phyloP scores from a whole-genome alignment of 2,888 invertebrate species.

The Mamestra brassicae region DNA sequence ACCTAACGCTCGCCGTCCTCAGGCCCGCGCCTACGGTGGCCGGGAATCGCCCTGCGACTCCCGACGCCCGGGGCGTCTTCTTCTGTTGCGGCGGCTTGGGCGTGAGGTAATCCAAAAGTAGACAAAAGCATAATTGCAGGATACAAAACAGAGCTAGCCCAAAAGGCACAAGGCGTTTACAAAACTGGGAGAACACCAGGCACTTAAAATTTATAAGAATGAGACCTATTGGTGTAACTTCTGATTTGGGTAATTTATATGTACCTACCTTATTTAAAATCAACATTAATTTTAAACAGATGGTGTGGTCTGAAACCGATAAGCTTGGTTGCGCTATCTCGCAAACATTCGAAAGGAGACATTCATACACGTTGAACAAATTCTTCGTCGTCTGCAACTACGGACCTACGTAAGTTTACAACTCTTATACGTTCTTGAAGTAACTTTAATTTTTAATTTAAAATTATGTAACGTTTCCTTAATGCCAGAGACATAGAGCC shows the following conservation, averaged over 20 bases:
- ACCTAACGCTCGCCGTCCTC: too few relatives aligned
- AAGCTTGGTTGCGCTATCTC: constrained; percentile 82
- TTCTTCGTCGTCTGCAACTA: constrained; percentile 84
- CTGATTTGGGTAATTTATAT: too few relatives aligned
- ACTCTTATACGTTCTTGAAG: neutral
- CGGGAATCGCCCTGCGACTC: too few relatives aligned
- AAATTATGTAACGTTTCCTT: neutral
- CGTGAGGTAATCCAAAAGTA: too few relatives aligned
- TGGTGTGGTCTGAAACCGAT: constrained; percentile 81
- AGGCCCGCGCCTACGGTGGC: too few relatives aligned
- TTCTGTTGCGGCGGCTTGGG: too few relatives aligned
- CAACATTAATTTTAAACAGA: constrained; percentile 68
- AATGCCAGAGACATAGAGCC: neutral
- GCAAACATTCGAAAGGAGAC: constrained; percentile 53
- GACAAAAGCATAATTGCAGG: too few relatives aligned
- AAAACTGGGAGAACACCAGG: neutral
- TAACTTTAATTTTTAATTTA: neutral
- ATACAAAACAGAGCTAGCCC: too few relatives aligned
- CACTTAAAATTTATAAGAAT: neutral
- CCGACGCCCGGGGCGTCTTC: too few relatives aligned
- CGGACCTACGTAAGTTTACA: constrained; percentile 79
- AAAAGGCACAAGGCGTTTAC: neutral
- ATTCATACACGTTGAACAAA: constrained; percentile 65
- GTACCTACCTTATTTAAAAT: neutral
- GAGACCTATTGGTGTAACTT: neutral